Conservation (phyloP, 2,888 invertebrate species). For the Eristalis tenax region DNA sequence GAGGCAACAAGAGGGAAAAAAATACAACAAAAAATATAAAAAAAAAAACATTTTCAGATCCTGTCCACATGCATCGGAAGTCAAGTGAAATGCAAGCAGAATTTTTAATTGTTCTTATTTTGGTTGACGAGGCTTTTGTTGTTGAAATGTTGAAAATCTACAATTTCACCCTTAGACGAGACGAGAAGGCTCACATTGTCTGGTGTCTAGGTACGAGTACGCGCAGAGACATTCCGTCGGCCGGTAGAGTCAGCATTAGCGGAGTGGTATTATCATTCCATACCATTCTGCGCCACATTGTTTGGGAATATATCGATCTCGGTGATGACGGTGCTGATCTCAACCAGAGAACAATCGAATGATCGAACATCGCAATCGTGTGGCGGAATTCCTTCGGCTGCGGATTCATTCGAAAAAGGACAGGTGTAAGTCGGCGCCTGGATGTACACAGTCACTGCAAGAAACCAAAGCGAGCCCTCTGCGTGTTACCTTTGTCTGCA, state of each 20-base stretch:
- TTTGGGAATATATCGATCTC: slow-evolving; percentile 51
- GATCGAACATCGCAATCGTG: slow-evolving; percentile 39
- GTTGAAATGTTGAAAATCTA: slow-evolving; percentile 1
- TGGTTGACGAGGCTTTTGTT: slow-evolving; percentile 27
- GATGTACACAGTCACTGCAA: slow-evolving; percentile 33
- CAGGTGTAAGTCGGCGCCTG: slow-evolving; percentile 75
- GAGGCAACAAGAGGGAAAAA: slow-evolving; percentile 27
- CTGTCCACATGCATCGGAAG: slow-evolving; percentile 74
- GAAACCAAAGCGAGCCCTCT: slow-evolving; percentile 15
- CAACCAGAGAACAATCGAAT: slow-evolving; percentile 16
- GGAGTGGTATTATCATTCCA: slow-evolving; percentile 57
- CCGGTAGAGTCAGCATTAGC: slow-evolving; percentile 44
- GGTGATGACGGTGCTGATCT: slow-evolving; percentile 48
- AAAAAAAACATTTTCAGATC: slow-evolving; percentile 55
- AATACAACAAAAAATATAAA: background rate
- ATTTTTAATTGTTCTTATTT: slow-evolving; percentile 73
- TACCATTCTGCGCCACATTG: slow-evolving; percentile 45
- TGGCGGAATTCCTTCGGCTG: slow-evolving; percentile 72
- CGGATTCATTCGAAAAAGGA: slow-evolving; percentile 71
- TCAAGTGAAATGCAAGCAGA: slow-evolving; percentile 72
- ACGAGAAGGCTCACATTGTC: slow-evolving; percentile 6
- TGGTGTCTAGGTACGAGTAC: slow-evolving; percentile 8
- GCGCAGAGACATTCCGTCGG: slow-evolving; percentile 22
- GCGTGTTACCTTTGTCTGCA: slow-evolving; percentile 55
- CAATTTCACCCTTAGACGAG: slow-evolving; percentile 30